Percentiles rank a stretch among this genome's conserved stretches.
Evolutionary conservation across 2,797 vertebrate species (phyloP).

Genomic region (Chiloscyllium punctatum): DNA sequence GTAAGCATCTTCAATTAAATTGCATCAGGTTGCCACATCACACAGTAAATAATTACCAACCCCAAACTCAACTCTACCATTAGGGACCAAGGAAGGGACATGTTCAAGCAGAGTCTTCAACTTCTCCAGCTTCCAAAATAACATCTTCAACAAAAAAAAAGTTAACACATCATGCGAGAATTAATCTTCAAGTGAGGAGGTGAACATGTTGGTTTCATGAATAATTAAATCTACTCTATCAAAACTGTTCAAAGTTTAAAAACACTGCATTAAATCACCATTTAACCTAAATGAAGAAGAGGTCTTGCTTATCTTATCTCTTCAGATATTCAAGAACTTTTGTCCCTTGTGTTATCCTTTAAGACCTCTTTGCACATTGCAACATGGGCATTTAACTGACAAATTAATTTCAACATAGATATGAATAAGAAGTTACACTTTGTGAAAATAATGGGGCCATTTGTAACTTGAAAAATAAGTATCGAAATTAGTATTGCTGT

Average conservation of each 20-base stretch:
- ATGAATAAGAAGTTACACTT: not conserved
- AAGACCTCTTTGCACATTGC: not conserved
- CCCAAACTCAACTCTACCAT: too few relatives aligned
- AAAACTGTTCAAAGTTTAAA: not conserved
- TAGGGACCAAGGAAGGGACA: too few relatives aligned
- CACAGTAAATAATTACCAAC: too few relatives aligned
- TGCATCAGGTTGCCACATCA: too few relatives aligned
- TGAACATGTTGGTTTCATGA: too few relatives aligned
- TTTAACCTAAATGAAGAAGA: not conserved
- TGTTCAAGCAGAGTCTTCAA: too few relatives aligned
- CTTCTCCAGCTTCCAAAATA: too few relatives aligned
- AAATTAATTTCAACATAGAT: not conserved
- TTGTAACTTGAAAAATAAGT: not conserved
- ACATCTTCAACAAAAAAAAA: too few relatives aligned
- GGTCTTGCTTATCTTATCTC: not conserved
- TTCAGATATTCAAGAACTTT: not conserved
- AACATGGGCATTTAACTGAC: not conserved
- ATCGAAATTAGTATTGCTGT: not conserved
- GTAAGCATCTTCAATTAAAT: too few relatives aligned
- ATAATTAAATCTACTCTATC: not conserved
- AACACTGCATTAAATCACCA: not conserved
- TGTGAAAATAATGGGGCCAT: not conserved
- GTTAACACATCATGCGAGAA: too few relatives aligned
- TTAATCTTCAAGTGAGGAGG: too few relatives aligned
- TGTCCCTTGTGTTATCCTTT: too few relatives aligned